Conservation (phyloP, 2,113 vertebrate genomes). For the Platysteira castanea region DNA sequence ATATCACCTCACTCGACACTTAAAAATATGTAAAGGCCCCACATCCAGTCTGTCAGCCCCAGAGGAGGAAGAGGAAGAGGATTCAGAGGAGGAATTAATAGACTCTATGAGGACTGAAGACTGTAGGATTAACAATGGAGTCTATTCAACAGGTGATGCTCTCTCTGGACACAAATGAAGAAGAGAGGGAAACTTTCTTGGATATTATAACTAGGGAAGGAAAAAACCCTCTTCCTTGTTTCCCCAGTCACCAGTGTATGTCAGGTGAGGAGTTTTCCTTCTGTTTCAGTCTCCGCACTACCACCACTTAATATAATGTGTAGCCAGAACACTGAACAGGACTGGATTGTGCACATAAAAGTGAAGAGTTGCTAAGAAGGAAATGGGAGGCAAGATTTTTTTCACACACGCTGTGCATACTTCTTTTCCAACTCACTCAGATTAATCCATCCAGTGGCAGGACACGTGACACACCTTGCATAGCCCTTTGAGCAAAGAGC, state of each 20-base stretch:
- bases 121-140: constrained; percentile 55
- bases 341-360: background rate
- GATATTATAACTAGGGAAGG: background rate
- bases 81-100: constrained; percentile 80
- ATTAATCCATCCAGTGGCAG: background rate
- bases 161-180: constrained; percentile 66
- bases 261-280: background rate
- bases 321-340: background rate
- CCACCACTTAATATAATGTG: background rate
- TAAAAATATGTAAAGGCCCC: constrained; percentile 97
- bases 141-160: constrained; percentile 59
- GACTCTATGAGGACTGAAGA: constrained; percentile 66
- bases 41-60: constrained; percentile 75
- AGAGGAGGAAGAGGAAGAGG: constrained; percentile 81
- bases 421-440: background rate
- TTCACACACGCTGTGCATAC: background rate
- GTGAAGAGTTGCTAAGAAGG: background rate
- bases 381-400: background rate
- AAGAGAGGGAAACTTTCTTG: background rate
- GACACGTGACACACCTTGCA: background rate
- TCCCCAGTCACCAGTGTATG: background rate
- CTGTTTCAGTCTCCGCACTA: background rate
- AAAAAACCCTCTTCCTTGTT: background rate
- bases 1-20: constrained; percentile 95
- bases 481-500: background rate